Conservation (phyloP, 2,797 vertebrate species). For the Acropternis orthonyx region DNA sequence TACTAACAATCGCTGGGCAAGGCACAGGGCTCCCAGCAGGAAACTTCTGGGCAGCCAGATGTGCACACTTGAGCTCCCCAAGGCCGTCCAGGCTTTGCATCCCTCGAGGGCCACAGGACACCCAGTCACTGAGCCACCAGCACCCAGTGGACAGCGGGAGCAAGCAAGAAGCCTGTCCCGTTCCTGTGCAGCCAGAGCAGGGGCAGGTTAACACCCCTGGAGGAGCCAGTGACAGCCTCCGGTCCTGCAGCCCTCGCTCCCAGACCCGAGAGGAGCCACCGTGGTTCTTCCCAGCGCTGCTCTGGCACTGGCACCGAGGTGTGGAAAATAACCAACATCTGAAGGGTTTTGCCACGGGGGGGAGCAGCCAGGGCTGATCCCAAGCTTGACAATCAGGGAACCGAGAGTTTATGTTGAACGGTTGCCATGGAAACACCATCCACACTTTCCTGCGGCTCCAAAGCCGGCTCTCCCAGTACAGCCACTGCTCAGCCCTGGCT, state of each 20-base stretch:
- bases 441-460: not conserved
- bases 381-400: not conserved
- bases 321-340: not conserved
- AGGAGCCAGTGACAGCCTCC: not conserved
- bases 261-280: fast-evolving
- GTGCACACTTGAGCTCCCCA: not conserved
- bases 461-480: not conserved
- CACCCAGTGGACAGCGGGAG: fast-evolving
- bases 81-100: not conserved
- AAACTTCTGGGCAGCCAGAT: not conserved
- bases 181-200: fast-evolving
- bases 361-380: constrained; percentile 23
- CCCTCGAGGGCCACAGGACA: not conserved
- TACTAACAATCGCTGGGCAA: constrained; percentile 69
- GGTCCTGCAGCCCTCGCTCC: not conserved
- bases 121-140: not conserved
- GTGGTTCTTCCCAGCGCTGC: fast-evolving
- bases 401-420: not conserved
- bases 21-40: constrained; percentile 16
- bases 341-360: constrained; percentile 36
- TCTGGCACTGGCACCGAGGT: fast-evolving
- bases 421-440: constrained; percentile 38
- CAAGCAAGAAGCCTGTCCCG: fast-evolving
- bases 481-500: not conserved
- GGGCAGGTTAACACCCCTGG: fast-evolving